phyloP scores from a whole-genome alignment of 2,113 vertebrate species.

The Mesocricetus auratus region DNA sequence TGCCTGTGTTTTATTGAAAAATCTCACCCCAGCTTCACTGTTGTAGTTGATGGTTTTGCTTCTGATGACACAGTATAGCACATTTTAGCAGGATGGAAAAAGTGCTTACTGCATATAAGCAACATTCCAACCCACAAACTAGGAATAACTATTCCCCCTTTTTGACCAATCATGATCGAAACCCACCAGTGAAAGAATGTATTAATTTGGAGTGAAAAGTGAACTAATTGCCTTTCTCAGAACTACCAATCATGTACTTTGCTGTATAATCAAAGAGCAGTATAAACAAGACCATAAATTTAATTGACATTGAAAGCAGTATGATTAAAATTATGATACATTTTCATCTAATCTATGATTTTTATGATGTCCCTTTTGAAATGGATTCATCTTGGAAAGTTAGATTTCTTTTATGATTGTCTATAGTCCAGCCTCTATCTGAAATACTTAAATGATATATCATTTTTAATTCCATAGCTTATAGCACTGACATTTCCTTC shows the following conservation, averaged over 20 bases:
- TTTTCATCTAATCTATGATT: slow-evolving; percentile 45
- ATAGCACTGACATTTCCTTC: background rate
- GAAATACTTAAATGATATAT: background rate
- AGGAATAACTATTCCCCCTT: slow-evolving; percentile 38
- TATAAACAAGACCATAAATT: slow-evolving; percentile 69
- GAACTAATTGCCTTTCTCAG: slow-evolving; percentile 60
- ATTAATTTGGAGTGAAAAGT: slow-evolving; percentile 63
- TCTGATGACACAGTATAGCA: background rate
- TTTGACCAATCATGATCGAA: slow-evolving; percentile 32
- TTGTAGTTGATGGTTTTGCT: background rate
- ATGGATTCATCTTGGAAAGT: slow-evolving; percentile 39
- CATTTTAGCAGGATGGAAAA: background rate
- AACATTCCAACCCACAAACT: slow-evolving; percentile 11
- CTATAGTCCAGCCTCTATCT: background rate
- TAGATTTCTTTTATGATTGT: slow-evolving; percentile 1
- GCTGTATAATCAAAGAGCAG: slow-evolving; percentile 44
- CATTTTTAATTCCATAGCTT: slow-evolving; percentile 22
- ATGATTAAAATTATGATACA: slow-evolving; percentile 58
- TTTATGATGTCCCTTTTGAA: slow-evolving; percentile 50
- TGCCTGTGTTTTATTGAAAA: background rate
- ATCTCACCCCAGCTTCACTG: background rate
- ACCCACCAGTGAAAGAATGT: slow-evolving; percentile 21
- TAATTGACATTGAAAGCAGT: slow-evolving; percentile 54
- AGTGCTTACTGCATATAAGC: background rate
- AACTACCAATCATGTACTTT: slow-evolving; percentile 57